Evolutionary conservation across 2,113 vertebrate genomes (phyloP), one percentile per base, ranked within the genome.

Genomic region (Potamarius usumacintae): DNA sequence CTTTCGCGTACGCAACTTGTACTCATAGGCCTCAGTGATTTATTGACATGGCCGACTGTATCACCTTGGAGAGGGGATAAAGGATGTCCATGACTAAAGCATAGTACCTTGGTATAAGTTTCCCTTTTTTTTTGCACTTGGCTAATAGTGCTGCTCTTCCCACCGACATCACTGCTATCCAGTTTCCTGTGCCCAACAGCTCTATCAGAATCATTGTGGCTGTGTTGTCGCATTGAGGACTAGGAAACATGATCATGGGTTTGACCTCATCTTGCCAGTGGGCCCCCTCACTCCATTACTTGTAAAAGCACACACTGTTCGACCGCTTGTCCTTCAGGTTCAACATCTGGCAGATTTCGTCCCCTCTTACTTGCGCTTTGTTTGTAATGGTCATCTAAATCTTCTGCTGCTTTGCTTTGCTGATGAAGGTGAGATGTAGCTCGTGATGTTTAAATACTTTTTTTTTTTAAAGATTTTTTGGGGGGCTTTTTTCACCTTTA

Each of bases 181-280:
- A 86, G 88, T 96, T 94, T 94, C 94, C 7, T 83, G 88, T 90
- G 89, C 90, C 91, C 90, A 91, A 93, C 94, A 94, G 94, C 94
- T 95, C 94, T 93, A 94, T 94, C 91, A 90, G 89, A 94, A 94
- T 93, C 94, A 93, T 94, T 94, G 94, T 94, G 91, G 89, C 89
- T 77, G 89, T 92, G 92, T 93, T 93, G 93, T 92, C 91, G 88
- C 93, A 92, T 91, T 93, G 92, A 94, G 94, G 92, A 87, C 91
- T 89, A 88, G 93, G 95, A 94, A 96, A 96, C 92, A 89, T 88
- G 93, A 95, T 94, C 94, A 91, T 88, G 89, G 94, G 92, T 92
- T 93, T 95, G 95, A 95, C 94, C 95, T 95, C 95, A 95, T 95
- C 94, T 89, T 90, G 94, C 95, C 92, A 91, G 87, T 91, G 88